Base-by-base conservation (phyloP, 2,888 invertebrate species). In the Andrena haemorrhoa region DNA sequence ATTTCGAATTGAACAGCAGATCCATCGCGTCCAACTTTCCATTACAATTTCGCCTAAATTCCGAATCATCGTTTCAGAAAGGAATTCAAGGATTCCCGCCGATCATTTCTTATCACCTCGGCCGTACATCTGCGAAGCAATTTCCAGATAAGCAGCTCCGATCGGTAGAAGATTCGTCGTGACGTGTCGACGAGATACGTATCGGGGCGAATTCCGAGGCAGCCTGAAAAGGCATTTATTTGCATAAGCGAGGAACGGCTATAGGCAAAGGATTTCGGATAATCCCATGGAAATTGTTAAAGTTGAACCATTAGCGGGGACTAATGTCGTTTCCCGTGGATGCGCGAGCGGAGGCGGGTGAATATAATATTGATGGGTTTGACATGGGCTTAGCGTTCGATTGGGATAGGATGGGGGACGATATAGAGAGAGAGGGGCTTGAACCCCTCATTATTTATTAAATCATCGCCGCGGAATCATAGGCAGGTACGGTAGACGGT, bases 231-330 rank as follows among this genome's bases (percentile, higher is more conserved):
- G 85, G 86, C 79, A 87, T 92, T 91, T 90, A 92, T 91, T 91
- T 87, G 84, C 86, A 87, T 88, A 85, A 83, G 64, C 80, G 79
- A 75, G 84, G 16, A 41, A 41, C 41, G 79, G 23, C 10, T 75
- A 81, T 75, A 41, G 79, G 83, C 76, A 63, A 88, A 87, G 87
- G 89, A 89, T 90, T 89, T 86, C 83, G 73, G 23, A 73, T 92
- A 92, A 93, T 93, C 91, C 83, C 87, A 92, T 92, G 92, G 91
- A 93, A 92, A 93, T 93, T 91, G 91, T 91, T 89, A 90, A 92
- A 92, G 92, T 91, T 91, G 89, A 82, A 86, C 90, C 90, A 90
- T 89, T 88, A 90, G 87, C 89, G 87, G 82, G 86, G 88, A 90
- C 89, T 90, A 92, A 92, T 90, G 89, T 87, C 88, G 92, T 91